Evolutionary conservation across 1,140 invertebrate species (phyloP), one percentile per base, ranked within the genome.

Genomic region (Drosophila miranda): DNA sequence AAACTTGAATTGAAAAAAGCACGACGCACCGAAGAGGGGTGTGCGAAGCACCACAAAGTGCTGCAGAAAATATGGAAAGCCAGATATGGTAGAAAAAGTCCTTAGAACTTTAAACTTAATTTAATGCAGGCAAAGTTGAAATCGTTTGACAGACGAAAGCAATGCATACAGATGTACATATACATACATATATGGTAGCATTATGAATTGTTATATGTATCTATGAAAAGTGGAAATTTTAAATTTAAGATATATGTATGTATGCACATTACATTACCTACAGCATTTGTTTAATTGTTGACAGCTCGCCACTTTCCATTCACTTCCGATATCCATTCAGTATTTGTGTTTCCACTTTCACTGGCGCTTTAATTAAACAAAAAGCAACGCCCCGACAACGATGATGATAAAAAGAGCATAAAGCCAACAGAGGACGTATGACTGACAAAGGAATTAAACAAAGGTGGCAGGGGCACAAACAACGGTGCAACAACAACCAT

Each of bases 331-430:
- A 13, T 11, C 11, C 34, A 41, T 26, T 50, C 21, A 19, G 9
- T 44, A 16, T 43, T 43, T 53, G 34, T 60, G 1, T 71, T 60
- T 72, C 49, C 53, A 72, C 64, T 73, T 73, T 48, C 58, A 73
- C 38, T 48, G 45, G 14, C 34, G 69, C 70, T 73, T 73, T 56
- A 56, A 73, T 73, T 73, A 73, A 73, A 73, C 69, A 73, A 73
- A 72, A 73, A 63, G 69, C 19, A 48, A 23, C 34, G 34, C 34
- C 34, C 9, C 11, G 34, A 6, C 9, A 28, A 49, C 23, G 30
- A 43, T 44, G 54, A 58, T 62, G 44, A 73, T 53, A 54, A 71
- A 72, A 72, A 72, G 49, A 43, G 44, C 66, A 72, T 72, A 54
- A 72, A 62, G 34, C 53, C 68, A 19, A 23, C 42, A 42, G 48